phyloP scores from a whole-genome alignment of 2,888 invertebrate genomes.

The Baronia brevicornis region DNA sequence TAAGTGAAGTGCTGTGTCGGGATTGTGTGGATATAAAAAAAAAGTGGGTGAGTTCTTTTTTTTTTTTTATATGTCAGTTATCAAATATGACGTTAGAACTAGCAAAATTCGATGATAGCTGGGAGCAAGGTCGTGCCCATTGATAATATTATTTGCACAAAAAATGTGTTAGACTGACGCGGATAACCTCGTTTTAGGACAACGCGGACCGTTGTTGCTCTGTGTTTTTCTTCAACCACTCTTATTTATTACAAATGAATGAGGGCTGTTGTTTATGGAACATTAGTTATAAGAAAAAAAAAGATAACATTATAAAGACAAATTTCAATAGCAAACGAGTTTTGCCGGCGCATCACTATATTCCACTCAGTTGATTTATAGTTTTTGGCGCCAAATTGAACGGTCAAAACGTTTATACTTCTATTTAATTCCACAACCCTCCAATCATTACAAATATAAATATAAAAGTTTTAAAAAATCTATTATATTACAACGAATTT shows the following conservation, averaged over 20 bases:
- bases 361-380: too few species aligned
- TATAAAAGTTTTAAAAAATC: too few species aligned
- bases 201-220: constrained; percentile 47
- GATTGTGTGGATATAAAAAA: constrained; percentile 21
- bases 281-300: constrained; percentile 15
- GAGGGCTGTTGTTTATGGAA: constrained; percentile 8
- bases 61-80: constrained; percentile 38
- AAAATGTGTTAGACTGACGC: constrained; percentile 64
- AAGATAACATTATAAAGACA: constrained; percentile 14
- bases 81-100: constrained; percentile 56
- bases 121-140: constrained; percentile 68
- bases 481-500: too few species aligned
- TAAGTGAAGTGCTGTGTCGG: constrained; percentile 27
- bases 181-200: constrained; percentile 71
- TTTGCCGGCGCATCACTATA: too few species aligned
- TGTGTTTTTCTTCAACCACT: constrained; percentile 19
- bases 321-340: too few species aligned
- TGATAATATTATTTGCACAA: constrained; percentile 74
- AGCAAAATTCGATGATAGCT: constrained; percentile 67
- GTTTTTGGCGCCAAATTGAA: too few species aligned
- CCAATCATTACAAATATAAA: too few species aligned
- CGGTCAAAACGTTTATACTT: too few species aligned
- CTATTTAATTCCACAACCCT: too few species aligned
- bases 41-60: constrained; percentile 20
- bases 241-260: constrained; percentile 14